Conservation (phyloP, 2,113 vertebrate genomes). For the Ammodytes marinus region DNA sequence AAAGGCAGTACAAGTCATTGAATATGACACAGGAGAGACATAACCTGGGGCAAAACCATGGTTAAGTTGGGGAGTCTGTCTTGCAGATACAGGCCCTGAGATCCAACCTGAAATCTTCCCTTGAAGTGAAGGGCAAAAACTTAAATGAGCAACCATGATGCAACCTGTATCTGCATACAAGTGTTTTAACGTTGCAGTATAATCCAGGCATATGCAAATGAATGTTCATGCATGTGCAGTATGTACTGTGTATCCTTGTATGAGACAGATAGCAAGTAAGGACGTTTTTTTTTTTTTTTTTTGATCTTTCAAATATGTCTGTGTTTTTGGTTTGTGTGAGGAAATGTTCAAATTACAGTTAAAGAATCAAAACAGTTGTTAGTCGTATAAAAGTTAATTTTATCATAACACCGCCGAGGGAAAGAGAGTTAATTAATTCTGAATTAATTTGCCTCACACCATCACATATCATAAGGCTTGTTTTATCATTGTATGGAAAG, state of each 20-base stretch:
- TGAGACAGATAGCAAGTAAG: neutral
- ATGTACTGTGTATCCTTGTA: neutral
- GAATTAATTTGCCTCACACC: conserved; percentile 15
- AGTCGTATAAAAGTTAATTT: conserved; percentile 37
- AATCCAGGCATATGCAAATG: neutral
- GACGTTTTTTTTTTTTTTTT: conserved; percentile 1
- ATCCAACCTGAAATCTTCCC: conserved; percentile 18
- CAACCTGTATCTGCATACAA: neutral
- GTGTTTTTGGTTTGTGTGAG: neutral
- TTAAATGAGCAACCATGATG: neutral
- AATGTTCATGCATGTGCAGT: conserved; percentile 3
- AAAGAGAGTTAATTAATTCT: conserved; percentile 5
- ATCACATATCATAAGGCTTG: conserved; percentile 10
- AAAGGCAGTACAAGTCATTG: conserved; percentile 43
- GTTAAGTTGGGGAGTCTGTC: conserved; percentile 12
- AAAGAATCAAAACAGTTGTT: conserved; percentile 39
- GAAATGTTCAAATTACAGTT: conserved; percentile 41
- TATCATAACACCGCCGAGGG: conserved; percentile 23
- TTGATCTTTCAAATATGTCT: neutral
- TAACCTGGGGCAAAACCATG: conserved; percentile 41
- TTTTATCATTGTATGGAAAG: neutral
- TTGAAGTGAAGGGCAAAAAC: conserved; percentile 6
- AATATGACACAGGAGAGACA: conserved; percentile 51
- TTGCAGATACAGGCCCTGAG: conserved; percentile 17
- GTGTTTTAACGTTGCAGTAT: neutral